These are phyloP conservation scores for Cyclina sinensis DNA, from an alignment of 1,140 invertebrate genomes.

Conservation along the genomic window DNA sequence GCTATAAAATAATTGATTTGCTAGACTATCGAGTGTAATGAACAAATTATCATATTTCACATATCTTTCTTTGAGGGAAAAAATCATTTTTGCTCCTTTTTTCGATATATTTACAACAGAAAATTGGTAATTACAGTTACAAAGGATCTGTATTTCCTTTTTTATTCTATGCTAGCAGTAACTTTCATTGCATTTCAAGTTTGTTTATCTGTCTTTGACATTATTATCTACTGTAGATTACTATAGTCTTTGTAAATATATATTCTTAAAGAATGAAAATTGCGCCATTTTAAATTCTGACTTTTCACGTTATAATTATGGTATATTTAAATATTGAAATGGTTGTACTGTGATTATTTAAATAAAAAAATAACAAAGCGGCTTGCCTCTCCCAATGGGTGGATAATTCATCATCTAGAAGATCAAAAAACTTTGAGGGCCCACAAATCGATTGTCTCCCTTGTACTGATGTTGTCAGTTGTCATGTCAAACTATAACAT, in stretches of 20 bases:
- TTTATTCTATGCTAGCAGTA: background rate
- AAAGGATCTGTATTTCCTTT: background rate
- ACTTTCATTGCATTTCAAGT: background rate
- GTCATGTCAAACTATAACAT: background rate
- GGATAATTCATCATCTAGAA: too few relatives aligned
- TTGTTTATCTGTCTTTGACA: slow-evolving; percentile 6
- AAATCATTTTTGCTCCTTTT: background rate
- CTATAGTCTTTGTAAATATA: background rate
- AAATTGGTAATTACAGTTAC: background rate
- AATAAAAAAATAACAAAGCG: too few relatives aligned
- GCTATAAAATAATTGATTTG: background rate
- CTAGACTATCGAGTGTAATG: background rate
- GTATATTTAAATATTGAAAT: too few relatives aligned
- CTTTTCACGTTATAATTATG: background rate
- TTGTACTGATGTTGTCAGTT: background rate
- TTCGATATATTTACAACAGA: background rate
- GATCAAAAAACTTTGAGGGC: too few relatives aligned
- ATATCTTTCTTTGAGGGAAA: background rate
- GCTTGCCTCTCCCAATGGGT: too few relatives aligned
- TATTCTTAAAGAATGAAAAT: background rate
- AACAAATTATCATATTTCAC: slow-evolving; percentile 24
- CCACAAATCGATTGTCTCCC: too few relatives aligned
- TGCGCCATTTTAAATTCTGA: background rate
- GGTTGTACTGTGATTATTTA: too few relatives aligned
- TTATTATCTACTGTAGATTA: background rate